Base-by-base conservation (phyloP, 2,113 vertebrate species). In the Xiphophorus hellerii region DNA sequence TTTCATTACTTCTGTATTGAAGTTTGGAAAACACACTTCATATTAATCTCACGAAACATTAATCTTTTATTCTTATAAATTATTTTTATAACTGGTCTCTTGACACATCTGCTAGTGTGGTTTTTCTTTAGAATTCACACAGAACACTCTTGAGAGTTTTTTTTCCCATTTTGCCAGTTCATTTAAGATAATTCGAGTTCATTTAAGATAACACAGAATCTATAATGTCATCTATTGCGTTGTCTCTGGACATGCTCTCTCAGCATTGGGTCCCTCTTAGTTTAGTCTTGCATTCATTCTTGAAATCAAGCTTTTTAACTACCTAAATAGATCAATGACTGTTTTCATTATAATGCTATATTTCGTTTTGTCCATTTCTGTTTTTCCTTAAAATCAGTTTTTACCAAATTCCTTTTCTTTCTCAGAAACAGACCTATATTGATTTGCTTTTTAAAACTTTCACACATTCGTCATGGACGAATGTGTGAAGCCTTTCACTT, bases 251-350 rank as follows among this genome's bases (percentile, higher is more conserved):
- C 11, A 39, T 39, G 12, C 39, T 37, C 10, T 31, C 31, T 39
- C 11, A 39, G 12, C 22, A 1, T 8, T 54, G 22, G 3, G 22
- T 54, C 20, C 2, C 7, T 22, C 3, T 54, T 9, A 35, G 0
- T 11, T 37, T 39, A 39, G 3, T 14, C 1, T 48, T 20, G 0
- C n/a, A 27, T 28, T 67, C 6, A 64, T 28, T 63, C 74, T 35
- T 76, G 48, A 44, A 71, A 76, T 70, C 69, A 76, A 31, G 60
- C 73, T 78, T 78, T 78, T 73, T 69, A 73, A 83, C 66, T 69
- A 81, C 39, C 77, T 74, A 76, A 74, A 15, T 60, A 72, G 44
- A 27, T 69, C 80, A 76, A 0, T 42, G 30, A 28, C 51, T 48
- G 15, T 66, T 30, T 84, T 15, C 72, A n/a, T 27, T 70, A 76